Conservation (phyloP, 2,888 invertebrate genomes). For the Sycophila texana region DNA sequence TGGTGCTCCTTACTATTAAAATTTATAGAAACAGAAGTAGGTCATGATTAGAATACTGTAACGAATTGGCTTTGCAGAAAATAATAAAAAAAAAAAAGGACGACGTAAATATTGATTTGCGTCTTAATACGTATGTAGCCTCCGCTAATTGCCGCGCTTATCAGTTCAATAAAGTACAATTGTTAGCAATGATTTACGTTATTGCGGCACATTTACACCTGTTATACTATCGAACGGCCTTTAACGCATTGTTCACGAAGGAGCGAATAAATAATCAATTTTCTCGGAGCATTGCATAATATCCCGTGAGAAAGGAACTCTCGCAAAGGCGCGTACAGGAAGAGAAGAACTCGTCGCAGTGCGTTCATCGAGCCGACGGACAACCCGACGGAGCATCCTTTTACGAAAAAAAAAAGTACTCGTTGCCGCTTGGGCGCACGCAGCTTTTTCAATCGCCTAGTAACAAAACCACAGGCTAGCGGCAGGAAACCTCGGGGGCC, state of each 20-base stretch:
- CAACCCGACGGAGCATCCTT: not conserved
- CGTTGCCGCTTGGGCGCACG: conserved; percentile 10
- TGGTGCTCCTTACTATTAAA: not conserved
- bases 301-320: not conserved
- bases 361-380: too few species aligned
- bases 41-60: too few species aligned
- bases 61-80: too few species aligned
- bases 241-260: conserved; percentile 9
- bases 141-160: conserved; percentile 5
- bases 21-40: not conserved
- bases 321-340: not conserved
- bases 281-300: not conserved
- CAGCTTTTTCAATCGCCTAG: conserved; percentile 29
- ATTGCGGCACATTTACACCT: not conserved
- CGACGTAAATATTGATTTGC: not conserved
- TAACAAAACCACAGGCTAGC: conserved; percentile 22
- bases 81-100: too few species aligned
- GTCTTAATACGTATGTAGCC: not conserved
- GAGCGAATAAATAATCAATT: too few species aligned
- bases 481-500: too few species aligned
- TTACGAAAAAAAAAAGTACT: conserved; percentile 13
- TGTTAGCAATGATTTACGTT: conserved; percentile 14
- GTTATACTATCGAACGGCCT: not conserved
- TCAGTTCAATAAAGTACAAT: conserved; percentile 24
- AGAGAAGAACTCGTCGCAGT: too few species aligned